A percentile compares a stretch with the other conserved stretches of the same genome.
Evolutionary conservation across 1,140 invertebrate genomes (phyloP).

Genomic region (Calephelis virginiensis): DNA sequence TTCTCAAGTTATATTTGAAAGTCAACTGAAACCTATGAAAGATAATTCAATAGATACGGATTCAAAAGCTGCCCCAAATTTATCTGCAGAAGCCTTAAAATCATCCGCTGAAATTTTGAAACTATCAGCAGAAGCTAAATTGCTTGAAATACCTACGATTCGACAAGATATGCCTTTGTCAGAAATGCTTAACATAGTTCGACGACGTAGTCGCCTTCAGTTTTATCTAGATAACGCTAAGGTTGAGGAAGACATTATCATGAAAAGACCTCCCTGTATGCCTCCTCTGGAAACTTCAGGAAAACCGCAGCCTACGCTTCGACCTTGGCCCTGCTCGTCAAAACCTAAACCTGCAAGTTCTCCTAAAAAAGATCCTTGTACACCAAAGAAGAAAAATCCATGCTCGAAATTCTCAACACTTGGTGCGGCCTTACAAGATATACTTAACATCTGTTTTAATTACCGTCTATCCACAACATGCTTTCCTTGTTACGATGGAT

Average conservation of each 20-base stretch:
- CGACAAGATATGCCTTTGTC: slow-evolving; percentile 30
- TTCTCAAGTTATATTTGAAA: background rate
- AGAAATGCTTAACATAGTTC: slow-evolving; percentile 42
- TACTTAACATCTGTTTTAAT: background rate
- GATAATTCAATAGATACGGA: slow-evolving; percentile 2
- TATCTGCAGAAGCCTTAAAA: background rate
- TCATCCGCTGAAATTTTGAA: background rate
- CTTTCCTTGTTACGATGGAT: background rate
- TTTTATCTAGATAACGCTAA: slow-evolving; percentile 27
- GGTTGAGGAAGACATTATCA: slow-evolving; percentile 24
- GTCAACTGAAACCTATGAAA: slow-evolving; percentile 11
- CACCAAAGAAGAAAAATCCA: slow-evolving; percentile 30
- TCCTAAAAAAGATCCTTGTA: slow-evolving; percentile 24
- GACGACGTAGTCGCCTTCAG: slow-evolving; percentile 37
- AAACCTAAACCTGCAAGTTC: slow-evolving; percentile 29
- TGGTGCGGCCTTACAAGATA: background rate
- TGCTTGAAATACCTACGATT: slow-evolving; percentile 18
- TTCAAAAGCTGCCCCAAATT: slow-evolving; percentile 4
- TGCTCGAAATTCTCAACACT: slow-evolving; percentile 28
- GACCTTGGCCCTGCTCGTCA: slow-evolving; percentile 33
- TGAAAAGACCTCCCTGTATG: slow-evolving; percentile 27
- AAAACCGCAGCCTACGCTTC: slow-evolving; percentile 23
- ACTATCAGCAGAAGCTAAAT: background rate
- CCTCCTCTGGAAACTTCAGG: slow-evolving; percentile 24
- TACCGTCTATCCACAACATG: background rate